These are phyloP conservation scores for Capitulum mitella DNA, from an alignment of 2,888 invertebrate genomes.

Conservation along the genomic window DNA sequence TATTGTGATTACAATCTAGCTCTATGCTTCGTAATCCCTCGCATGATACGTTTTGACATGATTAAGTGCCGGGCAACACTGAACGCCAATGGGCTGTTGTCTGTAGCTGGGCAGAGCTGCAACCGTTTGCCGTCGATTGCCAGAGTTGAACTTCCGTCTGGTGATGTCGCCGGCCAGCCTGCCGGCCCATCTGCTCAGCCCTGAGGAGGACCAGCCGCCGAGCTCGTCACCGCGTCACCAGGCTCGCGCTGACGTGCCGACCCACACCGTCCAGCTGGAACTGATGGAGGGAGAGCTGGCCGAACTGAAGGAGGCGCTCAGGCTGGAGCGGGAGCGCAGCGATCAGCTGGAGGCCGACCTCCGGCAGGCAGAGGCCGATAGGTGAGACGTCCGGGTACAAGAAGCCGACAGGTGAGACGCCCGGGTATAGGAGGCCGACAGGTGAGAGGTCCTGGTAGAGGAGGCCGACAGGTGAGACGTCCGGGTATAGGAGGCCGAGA, in stretches of 20 bases:
- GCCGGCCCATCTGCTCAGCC: slow-evolving; percentile 3
- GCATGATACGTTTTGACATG: no score
- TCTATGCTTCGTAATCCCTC: no score
- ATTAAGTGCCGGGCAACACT: no score
- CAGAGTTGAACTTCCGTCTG: slow-evolving; percentile 2
- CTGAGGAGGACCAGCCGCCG: slow-evolving; percentile 16
- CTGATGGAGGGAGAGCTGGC: slow-evolving; percentile 8
- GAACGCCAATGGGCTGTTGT: no score
- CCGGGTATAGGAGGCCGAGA: not conserved
- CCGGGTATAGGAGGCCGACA: not conserved
- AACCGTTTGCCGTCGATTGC: no score
- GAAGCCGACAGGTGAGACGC: no score
- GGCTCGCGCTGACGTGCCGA: not conserved
- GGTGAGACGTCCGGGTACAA: not conserved
- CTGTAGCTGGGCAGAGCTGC: no score
- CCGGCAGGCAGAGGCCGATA: not conserved
- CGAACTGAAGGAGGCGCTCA: not conserved
- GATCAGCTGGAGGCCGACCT: not conserved
- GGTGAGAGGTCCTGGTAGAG: not conserved
- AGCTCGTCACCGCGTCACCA: not conserved
- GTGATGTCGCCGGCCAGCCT: slow-evolving; percentile 18
- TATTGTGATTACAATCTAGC: no score
- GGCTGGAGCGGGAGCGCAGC: not conserved
- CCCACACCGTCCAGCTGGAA: slow-evolving; percentile 18
- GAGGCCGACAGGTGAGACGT: no score